phyloP scores from a whole-genome alignment of 2,797 vertebrate genomes.

The Perodicticus potto region DNA sequence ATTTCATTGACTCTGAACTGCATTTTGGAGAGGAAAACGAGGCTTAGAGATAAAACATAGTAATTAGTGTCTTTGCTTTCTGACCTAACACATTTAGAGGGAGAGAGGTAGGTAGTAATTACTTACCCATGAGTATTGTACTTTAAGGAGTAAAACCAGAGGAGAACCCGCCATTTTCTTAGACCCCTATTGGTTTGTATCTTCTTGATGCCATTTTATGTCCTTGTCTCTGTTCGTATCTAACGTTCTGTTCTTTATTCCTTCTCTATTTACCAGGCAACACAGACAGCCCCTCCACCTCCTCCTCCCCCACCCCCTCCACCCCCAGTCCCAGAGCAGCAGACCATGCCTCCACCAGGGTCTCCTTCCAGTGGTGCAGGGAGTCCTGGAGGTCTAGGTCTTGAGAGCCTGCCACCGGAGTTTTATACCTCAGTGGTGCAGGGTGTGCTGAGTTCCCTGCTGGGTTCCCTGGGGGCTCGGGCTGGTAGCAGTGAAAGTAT shows the following conservation, averaged over 20 bases:
- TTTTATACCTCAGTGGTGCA: slow-evolving; percentile 96
- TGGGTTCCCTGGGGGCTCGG: slow-evolving; percentile 93
- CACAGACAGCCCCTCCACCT: slow-evolving; percentile 80
- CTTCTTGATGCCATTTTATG: not conserved
- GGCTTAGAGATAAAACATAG: not conserved
- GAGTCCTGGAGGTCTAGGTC: slow-evolving; percentile 70
- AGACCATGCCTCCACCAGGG: slow-evolving; percentile 64
- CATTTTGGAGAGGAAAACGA: not conserved
- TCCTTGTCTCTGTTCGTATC: not conserved
- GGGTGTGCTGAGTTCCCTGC: slow-evolving; percentile 94
- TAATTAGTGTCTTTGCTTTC: not conserved
- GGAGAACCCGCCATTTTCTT: not conserved
- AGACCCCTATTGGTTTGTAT: not conserved
- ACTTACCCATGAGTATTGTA: rapidly evolving
- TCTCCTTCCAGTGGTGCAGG: slow-evolving; percentile 70
- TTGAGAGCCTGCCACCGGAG: slow-evolving; percentile 92
- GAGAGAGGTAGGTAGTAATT: not conserved
- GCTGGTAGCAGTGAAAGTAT: slow-evolving; percentile 95
- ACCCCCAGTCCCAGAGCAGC: slow-evolving; percentile 64
- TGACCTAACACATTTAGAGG: not conserved
- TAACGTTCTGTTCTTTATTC: slow-evolving; percentile 2
- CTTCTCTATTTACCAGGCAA: slow-evolving; percentile 79
- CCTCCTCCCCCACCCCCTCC: slow-evolving; percentile 67
- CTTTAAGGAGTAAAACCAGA: not conserved
- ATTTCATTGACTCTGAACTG: not conserved